Base-by-base conservation (phyloP, 2,888 invertebrate genomes). In the Rutpela maculata region DNA sequence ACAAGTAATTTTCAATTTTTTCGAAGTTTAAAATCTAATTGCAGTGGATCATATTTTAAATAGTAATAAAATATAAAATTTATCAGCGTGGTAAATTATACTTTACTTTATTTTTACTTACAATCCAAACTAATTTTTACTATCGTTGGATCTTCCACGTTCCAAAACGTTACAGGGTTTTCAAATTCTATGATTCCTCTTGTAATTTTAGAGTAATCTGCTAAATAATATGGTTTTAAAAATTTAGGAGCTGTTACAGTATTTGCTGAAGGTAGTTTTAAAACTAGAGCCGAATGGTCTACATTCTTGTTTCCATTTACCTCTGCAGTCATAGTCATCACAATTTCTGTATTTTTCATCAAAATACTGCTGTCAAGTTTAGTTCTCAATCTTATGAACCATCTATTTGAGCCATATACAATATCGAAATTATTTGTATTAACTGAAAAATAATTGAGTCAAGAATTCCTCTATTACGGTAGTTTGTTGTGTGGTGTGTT, bases 161-260 rank as follows among this genome's bases (percentile, higher is more conserved):
- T 69, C 5, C 17, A 11, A 12, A 69, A 59, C 3, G 62, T 3
- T 4, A 76, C 5, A 7, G 60, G 31, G 12, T 7, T 19, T 9
- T 69, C 19, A 22, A 78, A 74, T 35, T 78, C 78, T 9, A 76
- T 55, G 17, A 12, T 56, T n/a, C 60, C 9, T 50, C 66, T 50
- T 35, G 31, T 9, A 35, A 35, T 35, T 35, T 60, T 26, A 0
- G 38, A 57, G 19, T 80, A 80, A 10, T 62, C 19, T 0, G 59
- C 72, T 55, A 15, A 38, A 43, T 78, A 80, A 55, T 69, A 77
- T n/a, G 31, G 7, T 35, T 67, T 19, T 5, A 31, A 55, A 67
- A 67, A 67, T 26, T 26, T 26, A 12, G 55, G 67, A 5, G 26
- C 55, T 7, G 22, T 19, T 15, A 26, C 18, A 5, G n/a, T 56